phyloP scores from a whole-genome alignment of 2,797 vertebrate species.

The Delichon dasypus region DNA sequence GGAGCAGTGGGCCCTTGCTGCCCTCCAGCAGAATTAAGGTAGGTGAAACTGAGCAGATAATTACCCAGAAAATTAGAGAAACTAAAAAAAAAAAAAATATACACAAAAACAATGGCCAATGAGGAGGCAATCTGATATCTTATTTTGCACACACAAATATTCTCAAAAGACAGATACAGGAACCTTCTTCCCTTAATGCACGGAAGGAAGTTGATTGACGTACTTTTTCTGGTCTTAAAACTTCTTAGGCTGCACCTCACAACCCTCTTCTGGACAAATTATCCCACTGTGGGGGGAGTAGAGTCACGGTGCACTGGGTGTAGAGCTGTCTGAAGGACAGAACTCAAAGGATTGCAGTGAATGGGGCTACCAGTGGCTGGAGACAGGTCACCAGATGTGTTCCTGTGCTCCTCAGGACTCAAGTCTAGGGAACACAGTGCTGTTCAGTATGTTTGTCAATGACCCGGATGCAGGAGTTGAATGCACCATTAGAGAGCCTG shows the following conservation, averaged over 20 bases:
- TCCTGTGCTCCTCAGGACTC: not conserved
- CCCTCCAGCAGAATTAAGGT: not conserved
- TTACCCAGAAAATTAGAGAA: not conserved
- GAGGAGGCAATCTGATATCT: not conserved
- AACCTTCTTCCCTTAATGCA: not conserved
- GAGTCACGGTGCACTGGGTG: accelerated
- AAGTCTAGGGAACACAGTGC: not conserved
- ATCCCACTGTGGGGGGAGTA: not conserved
- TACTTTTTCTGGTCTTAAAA: not conserved
- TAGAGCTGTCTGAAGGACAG: not conserved
- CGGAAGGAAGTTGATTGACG: not conserved
- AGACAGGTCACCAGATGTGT: not conserved
- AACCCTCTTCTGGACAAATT: not conserved
- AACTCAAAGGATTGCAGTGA: not conserved
- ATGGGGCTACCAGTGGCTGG: not conserved
- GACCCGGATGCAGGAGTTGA: not conserved
- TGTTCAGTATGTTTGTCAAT: not conserved
- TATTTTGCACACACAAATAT: not conserved
- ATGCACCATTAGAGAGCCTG: not conserved
- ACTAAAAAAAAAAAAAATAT: not conserved
- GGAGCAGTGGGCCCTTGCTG: accelerated
- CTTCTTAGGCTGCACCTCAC: not conserved
- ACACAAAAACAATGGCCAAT: not conserved
- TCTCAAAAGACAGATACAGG: not conserved
- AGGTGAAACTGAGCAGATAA: not conserved